phyloP scores from a whole-genome alignment of 2,888 invertebrate genomes.

The Agriopis marginaria region DNA sequence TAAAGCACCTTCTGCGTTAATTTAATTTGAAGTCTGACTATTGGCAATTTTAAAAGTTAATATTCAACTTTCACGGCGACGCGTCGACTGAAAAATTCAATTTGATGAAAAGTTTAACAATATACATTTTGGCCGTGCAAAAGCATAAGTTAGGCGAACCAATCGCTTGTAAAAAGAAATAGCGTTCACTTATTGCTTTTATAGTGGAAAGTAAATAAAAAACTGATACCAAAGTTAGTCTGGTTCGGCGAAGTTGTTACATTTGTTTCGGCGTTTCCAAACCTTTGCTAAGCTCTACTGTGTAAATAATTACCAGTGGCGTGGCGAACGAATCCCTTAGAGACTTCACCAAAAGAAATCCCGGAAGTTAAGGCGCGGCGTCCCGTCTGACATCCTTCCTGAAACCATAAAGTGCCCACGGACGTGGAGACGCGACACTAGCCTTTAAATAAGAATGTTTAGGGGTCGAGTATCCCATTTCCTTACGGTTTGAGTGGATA shows the following conservation, averaged over 20 bases:
- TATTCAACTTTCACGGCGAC: constrained; percentile 3
- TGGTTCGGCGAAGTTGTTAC: constrained; percentile 1
- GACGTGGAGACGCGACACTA: constrained; percentile 17
- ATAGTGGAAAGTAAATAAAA: not conserved
- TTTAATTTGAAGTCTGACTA: constrained; percentile 2
- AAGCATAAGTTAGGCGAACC: constrained; percentile 6
- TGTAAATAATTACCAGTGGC: constrained; percentile 34
- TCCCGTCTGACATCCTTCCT: constrained; percentile 29
- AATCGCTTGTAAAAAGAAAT: constrained; percentile 16
- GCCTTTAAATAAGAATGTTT: constrained; percentile 22
- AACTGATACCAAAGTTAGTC: constrained; percentile 1
- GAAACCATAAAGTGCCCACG: constrained; percentile 24
- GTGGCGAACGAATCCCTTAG: constrained; percentile 22
- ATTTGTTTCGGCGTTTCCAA: constrained; percentile 8
- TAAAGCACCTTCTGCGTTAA: not conserved
- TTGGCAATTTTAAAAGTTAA: constrained; percentile 10
- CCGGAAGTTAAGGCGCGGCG: constrained; percentile 30
- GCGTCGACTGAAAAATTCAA: constrained; percentile 8
- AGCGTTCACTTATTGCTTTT: constrained; percentile 1
- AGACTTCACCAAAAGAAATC: constrained; percentile 30
- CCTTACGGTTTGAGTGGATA: constrained; percentile 2
- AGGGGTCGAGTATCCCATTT: constrained; percentile 3
- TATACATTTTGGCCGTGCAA: constrained; percentile 4
- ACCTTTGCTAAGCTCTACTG: constrained; percentile 19
- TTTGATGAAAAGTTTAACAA: constrained; percentile 7